Evolutionary conservation across 2,888 invertebrate genomes (phyloP).

Genomic region (Resseliella maxima): DNA sequence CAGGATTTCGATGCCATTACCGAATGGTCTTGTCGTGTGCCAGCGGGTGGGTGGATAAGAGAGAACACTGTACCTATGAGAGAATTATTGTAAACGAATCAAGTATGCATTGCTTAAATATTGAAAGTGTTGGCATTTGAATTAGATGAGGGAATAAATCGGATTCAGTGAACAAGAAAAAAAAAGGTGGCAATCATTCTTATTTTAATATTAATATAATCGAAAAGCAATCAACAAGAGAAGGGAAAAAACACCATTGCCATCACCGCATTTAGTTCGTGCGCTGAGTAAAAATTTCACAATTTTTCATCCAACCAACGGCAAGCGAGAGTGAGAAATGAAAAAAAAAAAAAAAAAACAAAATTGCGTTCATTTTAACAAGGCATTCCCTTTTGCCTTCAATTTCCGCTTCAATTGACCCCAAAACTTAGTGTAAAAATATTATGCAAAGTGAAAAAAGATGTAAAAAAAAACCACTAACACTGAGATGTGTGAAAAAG

Average conservation of each 20-base stretch:
- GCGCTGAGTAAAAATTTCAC: not conserved
- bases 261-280: not conserved
- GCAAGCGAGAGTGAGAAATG: not conserved
- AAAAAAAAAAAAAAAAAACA: not conserved
- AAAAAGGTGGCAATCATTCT: conserved; percentile 52
- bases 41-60: no score
- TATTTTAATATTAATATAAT: conserved; percentile 53
- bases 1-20: not conserved
- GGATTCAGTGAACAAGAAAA: not conserved
- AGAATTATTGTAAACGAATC: not conserved
- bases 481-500: conserved; percentile 14
- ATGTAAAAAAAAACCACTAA: not conserved
- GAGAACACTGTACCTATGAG: not conserved
- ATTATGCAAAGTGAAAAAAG: conserved; percentile 33
- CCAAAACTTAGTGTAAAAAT: conserved; percentile 47
- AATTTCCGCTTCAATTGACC: conserved; percentile 53
- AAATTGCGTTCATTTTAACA: no score
- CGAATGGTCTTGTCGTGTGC: no score
- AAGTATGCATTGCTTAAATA: not conserved
- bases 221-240: conserved; percentile 36
- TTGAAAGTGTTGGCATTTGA: conserved; percentile 49
- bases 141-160: conserved; percentile 40
- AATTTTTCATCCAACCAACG: not conserved
- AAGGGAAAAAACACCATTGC: conserved; percentile 4
- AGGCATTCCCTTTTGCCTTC: conserved; percentile 9